Conservation (phyloP, 2,888 invertebrate species). For the Thera obeliscata region DNA sequence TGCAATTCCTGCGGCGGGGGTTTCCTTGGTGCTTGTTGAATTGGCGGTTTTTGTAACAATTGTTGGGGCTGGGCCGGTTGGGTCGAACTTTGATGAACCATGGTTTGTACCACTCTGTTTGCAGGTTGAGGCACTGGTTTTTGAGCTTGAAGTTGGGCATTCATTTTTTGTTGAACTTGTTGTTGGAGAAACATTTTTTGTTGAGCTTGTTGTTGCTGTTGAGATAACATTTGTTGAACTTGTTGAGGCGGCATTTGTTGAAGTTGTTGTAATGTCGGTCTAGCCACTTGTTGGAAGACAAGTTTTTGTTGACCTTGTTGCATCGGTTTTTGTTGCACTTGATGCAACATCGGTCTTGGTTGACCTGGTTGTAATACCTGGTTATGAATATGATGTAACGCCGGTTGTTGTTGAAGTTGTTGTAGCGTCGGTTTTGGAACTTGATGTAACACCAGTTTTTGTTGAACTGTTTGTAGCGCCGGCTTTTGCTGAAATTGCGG, state of each 20-base stretch:
- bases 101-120: background rate
- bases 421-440: constrained; percentile 1
- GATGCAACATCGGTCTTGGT: background rate
- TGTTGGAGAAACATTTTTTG: background rate
- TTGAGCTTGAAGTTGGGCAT: constrained; percentile 35
- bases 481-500: constrained; percentile 4
- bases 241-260: constrained; percentile 5
- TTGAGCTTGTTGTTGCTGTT: background rate
- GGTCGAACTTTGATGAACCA: background rate
- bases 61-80: constrained; percentile 14
- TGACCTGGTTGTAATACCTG: background rate
- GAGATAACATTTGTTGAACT: background rate
- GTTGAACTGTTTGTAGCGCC: constrained; percentile 28
- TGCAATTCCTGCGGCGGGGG: constrained; percentile 43
- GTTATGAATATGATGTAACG: background rate
- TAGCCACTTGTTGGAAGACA: background rate
- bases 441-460: constrained; percentile 13
- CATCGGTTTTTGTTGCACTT: constrained; percentile 1
- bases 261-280: constrained; percentile 2
- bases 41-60: constrained; percentile 38
- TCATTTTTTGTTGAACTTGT: constrained; percentile 30
- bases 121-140: background rate
- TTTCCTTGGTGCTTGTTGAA: constrained; percentile 34
- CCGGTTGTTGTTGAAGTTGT: constrained; percentile 5
- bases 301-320: constrained; percentile 1